Base-by-base conservation (phyloP, 2,888 invertebrate genomes). In the Merodon equestris region DNA sequence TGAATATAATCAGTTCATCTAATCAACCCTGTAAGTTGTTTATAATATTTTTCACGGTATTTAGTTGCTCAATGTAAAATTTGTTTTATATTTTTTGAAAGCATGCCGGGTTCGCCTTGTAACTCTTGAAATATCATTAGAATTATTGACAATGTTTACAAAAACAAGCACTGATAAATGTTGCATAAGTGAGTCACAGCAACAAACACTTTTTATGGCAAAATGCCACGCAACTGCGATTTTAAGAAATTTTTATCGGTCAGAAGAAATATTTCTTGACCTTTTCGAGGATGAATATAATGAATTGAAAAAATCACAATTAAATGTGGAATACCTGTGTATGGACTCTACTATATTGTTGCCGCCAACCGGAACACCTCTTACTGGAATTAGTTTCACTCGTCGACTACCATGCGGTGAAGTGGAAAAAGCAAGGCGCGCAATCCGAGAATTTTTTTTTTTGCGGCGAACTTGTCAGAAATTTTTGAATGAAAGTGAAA, bases 201-300 rank as follows among this genome's bases (percentile, higher is more conserved):
- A 91, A 89, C 85, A 85, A 83, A 89, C 92, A 84, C 90, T 95
- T 83, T 92, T 95, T 88, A 89, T 93, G 85, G 93, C 94, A 2
- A 91, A 93, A 83, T 94, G 94, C 85, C 94, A 95, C 86, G 95
- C 96, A 83, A 96, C 96, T 57, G 93, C 95, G 0, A 91, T 96
- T 34, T 91, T 98, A 12, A 91, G 96, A 53, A 97, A 96, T 90
- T 97, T 96, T 89, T 98, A 97, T 89, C 98, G 97, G 92, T 96
- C 96, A 84, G 98, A 99, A 90, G 98, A 99, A 86, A 97, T 99
- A 84, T 99, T 99, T 90, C 90, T 99, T 70, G 99, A 99, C 87
- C 95, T 99, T 93, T 99, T 99, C 88, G 99, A 99, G 89, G 97
- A 98, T 88, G 99, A 99, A 85, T 97, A 96, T 89, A 95, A 94